phyloP scores from a whole-genome alignment of 2,888 invertebrate species.

The Drosophila hamatofila region DNA sequence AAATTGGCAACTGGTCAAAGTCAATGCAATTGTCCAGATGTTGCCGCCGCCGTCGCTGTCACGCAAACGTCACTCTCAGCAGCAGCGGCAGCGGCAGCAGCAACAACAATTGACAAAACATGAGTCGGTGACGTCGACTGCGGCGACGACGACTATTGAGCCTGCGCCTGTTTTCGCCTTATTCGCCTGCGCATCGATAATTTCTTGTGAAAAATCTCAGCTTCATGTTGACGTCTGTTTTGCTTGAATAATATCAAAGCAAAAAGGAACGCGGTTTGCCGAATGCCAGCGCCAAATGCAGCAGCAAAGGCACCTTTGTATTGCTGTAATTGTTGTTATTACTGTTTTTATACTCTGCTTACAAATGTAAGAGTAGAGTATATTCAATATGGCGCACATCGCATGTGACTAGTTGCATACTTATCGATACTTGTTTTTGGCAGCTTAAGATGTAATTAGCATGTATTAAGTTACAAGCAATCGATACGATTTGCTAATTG shows the following conservation, averaged over 20 bases:
- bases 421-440: constrained; percentile 5
- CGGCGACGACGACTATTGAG: constrained; percentile 38
- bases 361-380: background rate
- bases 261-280: constrained; percentile 66
- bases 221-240: constrained; percentile 56
- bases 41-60: constrained; percentile 62
- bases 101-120: constrained; percentile 63
- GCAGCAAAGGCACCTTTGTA: constrained; percentile 34
- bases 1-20: constrained; percentile 82
- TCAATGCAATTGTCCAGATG: constrained; percentile 55
- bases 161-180: constrained; percentile 54
- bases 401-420: background rate
- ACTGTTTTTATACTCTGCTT: constrained; percentile 4
- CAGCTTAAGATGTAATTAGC: background rate
- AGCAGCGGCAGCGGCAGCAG: background rate
- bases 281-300: constrained; percentile 72
- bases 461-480: background rate
- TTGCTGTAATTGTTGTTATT: constrained; percentile 1
- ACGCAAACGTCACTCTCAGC: constrained; percentile 68
- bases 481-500: constrained; percentile 1
- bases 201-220: constrained; percentile 81
- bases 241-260: constrained; percentile 65
- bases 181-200: constrained; percentile 62
- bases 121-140: constrained; percentile 27
- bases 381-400: background rate